Percentiles rank a stretch among this genome's conserved stretches.
Conservation (phyloP, 2,888 invertebrate species). For the Aspidiotus rigidus region DNA sequence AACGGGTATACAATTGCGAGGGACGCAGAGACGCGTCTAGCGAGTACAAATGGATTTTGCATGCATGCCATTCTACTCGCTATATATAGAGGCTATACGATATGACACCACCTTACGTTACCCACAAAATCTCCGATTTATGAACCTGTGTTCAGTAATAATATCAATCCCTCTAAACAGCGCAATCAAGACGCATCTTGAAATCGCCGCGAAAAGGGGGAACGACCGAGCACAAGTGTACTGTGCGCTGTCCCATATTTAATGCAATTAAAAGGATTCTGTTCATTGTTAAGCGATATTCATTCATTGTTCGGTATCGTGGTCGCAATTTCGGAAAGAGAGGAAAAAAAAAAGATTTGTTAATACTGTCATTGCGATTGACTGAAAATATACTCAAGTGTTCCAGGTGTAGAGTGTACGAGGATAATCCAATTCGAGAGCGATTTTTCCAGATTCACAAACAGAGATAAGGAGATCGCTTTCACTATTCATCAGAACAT, state of each 20-base stretch:
- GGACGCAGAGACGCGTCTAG: background rate
- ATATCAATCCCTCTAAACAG: constrained; percentile 24
- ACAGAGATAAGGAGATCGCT: too few relatives aligned
- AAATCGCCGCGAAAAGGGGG: constrained; percentile 12
- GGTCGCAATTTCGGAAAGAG: background rate
- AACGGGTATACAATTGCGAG: background rate
- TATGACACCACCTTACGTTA: constrained; percentile 33
- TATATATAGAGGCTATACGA: constrained; percentile 2
- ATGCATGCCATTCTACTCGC: constrained; percentile 17
- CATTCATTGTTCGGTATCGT: background rate
- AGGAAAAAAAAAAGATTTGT: background rate
- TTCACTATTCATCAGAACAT: too few relatives aligned
- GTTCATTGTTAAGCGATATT: background rate
- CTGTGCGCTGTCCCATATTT: constrained; percentile 30
- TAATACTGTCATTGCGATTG: background rate
- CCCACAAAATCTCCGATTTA: constrained; percentile 32
- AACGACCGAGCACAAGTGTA: constrained; percentile 25
- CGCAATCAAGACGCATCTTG: constrained; percentile 28
- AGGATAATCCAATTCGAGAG: too few relatives aligned
- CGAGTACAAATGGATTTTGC: constrained; percentile 25
- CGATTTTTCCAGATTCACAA: too few relatives aligned
- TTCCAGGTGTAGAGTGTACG: too few relatives aligned
- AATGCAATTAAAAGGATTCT: constrained; percentile 29
- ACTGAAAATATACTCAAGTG: too few relatives aligned
- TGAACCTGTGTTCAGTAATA: constrained; percentile 27